Evolutionary conservation across 2,797 vertebrate species (phyloP).

Genomic region (Onychomys torridus): DNA sequence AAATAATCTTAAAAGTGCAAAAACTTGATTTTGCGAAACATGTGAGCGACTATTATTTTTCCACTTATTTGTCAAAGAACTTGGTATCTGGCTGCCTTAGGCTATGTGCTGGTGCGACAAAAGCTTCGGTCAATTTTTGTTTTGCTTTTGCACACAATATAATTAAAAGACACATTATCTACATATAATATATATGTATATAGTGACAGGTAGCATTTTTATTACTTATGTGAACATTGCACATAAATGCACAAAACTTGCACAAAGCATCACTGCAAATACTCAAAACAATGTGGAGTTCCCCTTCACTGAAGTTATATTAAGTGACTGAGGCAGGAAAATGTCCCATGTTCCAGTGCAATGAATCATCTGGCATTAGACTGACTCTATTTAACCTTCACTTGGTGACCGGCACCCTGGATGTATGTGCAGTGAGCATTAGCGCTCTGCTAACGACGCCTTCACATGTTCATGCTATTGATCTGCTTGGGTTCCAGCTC

Average conservation of each 20-base stretch:
- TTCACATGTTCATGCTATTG: neutral
- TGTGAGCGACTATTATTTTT: neutral
- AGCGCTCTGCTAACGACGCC: neutral
- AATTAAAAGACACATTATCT: neutral
- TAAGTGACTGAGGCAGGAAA: neutral
- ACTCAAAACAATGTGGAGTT: neutral
- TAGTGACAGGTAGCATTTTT: neutral
- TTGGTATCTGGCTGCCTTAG: neutral
- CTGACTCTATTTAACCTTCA: constrained; percentile 54
- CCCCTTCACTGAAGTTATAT: neutral
- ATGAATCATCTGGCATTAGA: constrained; percentile 26
- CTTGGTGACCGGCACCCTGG: neutral
- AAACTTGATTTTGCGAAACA: neutral
- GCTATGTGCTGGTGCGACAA: neutral
- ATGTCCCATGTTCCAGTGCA: neutral
- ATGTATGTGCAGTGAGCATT: neutral
- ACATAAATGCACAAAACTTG: neutral
- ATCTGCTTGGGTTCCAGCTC: constrained; percentile 71
- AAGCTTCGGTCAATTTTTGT: neutral
- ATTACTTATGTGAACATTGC: constrained; percentile 17
- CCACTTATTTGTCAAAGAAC: neutral
- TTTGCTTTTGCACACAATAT: neutral
- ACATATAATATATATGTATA: neutral
- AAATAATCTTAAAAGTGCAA: neutral
- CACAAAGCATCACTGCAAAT: neutral